phyloP scores from a whole-genome alignment of 2,113 vertebrate genomes.

The Myocastor coypus region DNA sequence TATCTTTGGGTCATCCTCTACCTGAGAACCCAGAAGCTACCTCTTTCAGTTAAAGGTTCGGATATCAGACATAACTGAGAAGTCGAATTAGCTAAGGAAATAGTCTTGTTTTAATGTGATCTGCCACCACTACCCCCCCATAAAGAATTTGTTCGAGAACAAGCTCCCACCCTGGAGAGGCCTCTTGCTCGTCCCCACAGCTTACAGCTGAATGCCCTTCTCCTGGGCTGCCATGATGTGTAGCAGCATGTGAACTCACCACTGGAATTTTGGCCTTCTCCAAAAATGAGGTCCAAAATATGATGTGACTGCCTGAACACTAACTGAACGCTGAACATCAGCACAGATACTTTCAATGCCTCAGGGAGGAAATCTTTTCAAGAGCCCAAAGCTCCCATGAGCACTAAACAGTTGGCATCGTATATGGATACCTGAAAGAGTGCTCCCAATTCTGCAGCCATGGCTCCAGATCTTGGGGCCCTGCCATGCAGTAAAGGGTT shows the following conservation, averaged over 20 bases:
- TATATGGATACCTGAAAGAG: not conserved
- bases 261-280: not conserved
- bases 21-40: not conserved
- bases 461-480: not conserved
- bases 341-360: not conserved
- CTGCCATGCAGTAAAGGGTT: not conserved
- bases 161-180: not conserved
- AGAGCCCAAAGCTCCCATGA: not conserved
- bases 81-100: not conserved
- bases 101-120: not conserved
- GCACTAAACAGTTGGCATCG: not conserved
- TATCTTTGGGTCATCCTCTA: not conserved
- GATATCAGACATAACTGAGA: not conserved
- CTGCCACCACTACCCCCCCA: not conserved
- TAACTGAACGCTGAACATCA: not conserved
- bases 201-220: not conserved
- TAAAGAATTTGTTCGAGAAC: not conserved
- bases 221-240: not conserved
- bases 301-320: not conserved
- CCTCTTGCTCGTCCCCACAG: rapidly evolving
- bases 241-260: not conserved
- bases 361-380: not conserved
- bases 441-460: not conserved
- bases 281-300: not conserved
- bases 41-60: not conserved